Conservation (phyloP, 2,888 invertebrate species). For the Arrhopalites spinosus region DNA sequence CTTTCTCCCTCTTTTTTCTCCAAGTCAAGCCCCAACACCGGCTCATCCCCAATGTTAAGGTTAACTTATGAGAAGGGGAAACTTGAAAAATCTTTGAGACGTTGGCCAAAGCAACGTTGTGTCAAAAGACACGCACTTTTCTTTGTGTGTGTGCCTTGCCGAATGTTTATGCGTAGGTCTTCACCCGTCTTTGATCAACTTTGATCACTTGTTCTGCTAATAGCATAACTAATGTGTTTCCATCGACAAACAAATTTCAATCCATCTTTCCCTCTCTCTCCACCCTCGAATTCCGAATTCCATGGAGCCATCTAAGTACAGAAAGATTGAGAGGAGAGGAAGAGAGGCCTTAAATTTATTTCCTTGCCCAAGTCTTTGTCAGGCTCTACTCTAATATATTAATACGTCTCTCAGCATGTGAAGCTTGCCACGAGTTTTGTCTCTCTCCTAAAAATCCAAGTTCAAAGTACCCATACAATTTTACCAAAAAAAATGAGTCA, state of each 20-base stretch:
- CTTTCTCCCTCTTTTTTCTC: neutral
- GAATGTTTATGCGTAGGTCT: conserved; percentile 29
- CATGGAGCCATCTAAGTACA: neutral
- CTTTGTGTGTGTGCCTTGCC: neutral
- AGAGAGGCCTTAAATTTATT: neutral
- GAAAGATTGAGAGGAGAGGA: neutral
- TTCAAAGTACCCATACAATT: no score
- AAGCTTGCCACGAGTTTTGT: no score
- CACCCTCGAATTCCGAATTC: no score
- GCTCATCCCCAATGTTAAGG: neutral
- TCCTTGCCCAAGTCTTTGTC: neutral
- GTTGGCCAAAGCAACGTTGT: no score
- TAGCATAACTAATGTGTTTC: conserved; percentile 23
- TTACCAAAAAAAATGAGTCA: no score
- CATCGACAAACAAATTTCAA: conserved; percentile 23
- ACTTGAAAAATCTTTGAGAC: neutral
- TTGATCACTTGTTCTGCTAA: conserved; percentile 18
- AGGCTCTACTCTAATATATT: neutral
- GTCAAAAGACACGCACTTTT: neutral
- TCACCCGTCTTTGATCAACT: conserved; percentile 12
- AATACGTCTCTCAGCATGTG: neutral
- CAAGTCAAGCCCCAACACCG: neutral
- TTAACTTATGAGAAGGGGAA: neutral
- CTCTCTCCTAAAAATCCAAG: no score
- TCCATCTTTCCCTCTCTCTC: conserved; percentile 11